Conservation (phyloP, 2,888 invertebrate species). For the Polylopha cassiicola region DNA sequence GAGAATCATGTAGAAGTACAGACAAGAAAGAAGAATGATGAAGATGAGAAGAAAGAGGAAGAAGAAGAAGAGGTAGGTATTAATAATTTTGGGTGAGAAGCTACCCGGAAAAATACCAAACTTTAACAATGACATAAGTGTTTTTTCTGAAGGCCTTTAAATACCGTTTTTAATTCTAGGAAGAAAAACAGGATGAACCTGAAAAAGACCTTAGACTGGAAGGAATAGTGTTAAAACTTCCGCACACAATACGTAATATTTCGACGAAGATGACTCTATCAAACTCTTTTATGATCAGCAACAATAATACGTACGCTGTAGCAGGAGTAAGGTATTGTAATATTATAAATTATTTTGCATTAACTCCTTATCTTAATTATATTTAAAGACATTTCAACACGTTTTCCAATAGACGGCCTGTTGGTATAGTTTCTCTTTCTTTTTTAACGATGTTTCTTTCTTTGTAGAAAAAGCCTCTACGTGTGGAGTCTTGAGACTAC, state of each 20-base stretch:
- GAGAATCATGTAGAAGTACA: slow-evolving; percentile 46
- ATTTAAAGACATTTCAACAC: not conserved
- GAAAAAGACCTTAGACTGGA: slow-evolving; percentile 60
- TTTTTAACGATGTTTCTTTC: not conserved
- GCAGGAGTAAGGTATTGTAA: slow-evolving; percentile 88
- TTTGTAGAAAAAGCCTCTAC: slow-evolving; percentile 89
- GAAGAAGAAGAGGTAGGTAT: slow-evolving; percentile 41
- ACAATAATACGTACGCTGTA: slow-evolving; percentile 92
- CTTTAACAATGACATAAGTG: too few species aligned
- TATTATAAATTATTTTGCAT: not conserved
- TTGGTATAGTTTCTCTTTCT: not conserved
- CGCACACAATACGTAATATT: slow-evolving; percentile 94
- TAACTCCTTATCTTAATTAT: not conserved
- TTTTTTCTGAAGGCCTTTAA: too few species aligned
- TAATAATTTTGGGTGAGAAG: too few species aligned
- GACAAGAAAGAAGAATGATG: slow-evolving; percentile 40
- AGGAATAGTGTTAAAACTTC: slow-evolving; percentile 83
- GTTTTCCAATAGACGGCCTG: not conserved
- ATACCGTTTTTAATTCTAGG: slow-evolving; percentile 33
- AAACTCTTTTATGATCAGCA: slow-evolving; percentile 94
- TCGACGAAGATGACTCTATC: slow-evolving; percentile 93
- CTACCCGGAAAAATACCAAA: too few species aligned
- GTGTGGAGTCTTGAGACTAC: slow-evolving; percentile 92
- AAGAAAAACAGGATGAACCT: slow-evolving; percentile 52
- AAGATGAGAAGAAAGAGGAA: slow-evolving; percentile 36